A percentile compares a stretch with the other conserved stretches of the same genome.
phyloP scores from a whole-genome alignment of 2,113 vertebrate species.

The Callocephalon fimbriatum region DNA sequence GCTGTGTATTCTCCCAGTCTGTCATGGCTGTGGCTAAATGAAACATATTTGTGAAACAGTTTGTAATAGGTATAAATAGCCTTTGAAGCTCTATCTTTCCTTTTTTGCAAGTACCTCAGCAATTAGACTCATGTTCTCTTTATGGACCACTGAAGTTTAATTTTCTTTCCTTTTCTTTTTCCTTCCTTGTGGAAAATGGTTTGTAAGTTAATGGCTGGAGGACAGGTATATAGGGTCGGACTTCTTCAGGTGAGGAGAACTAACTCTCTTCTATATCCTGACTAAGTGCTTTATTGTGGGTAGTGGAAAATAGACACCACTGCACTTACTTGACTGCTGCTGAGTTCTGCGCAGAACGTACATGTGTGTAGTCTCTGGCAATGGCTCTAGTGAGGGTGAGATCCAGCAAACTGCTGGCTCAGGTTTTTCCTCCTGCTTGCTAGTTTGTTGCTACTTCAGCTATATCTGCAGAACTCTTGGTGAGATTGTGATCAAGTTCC shows the following conservation, averaged over 20 bases:
- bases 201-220: neutral
- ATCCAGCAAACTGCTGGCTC: neutral
- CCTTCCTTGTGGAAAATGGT: neutral
- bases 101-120: neutral
- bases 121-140: neutral
- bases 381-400: neutral
- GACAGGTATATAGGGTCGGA: neutral
- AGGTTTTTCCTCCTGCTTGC: neutral
- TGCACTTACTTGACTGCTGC: neutral
- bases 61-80: neutral
- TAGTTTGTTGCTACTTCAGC: neutral
- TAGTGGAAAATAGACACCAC: neutral
- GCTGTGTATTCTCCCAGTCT: neutral
- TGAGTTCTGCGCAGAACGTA: neutral
- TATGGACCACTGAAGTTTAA: neutral
- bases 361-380: neutral
- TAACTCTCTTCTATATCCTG: neutral
- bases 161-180: neutral
- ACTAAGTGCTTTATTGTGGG: neutral
- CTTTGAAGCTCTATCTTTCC: neutral
- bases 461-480: neutral
- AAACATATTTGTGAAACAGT: neutral
- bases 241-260: neutral
- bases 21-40: neutral
- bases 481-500: neutral